phyloP scores from a whole-genome alignment of 2,797 vertebrate species.

The Spheniscus humboldti region DNA sequence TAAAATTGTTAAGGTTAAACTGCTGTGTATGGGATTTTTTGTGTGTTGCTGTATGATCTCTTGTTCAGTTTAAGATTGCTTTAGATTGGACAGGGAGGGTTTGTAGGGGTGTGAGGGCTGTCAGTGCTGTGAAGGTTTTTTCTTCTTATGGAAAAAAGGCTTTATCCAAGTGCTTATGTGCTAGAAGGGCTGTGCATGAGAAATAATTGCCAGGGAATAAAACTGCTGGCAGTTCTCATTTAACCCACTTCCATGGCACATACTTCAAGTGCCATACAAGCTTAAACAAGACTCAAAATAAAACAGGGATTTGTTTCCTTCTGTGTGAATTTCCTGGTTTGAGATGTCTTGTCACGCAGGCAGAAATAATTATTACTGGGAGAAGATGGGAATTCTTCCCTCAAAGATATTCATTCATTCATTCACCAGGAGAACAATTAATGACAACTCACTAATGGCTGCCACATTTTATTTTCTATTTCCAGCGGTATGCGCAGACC shows the following conservation, averaged over 20 bases:
- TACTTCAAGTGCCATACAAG: background rate
- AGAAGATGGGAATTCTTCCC: slow-evolving; percentile 38
- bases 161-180: slow-evolving; percentile 5
- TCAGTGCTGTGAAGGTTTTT: background rate
- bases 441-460: slow-evolving; percentile 1
- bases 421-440: slow-evolving; percentile 57
- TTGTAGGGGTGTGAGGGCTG: background rate
- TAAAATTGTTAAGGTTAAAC: background rate
- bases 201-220: background rate
- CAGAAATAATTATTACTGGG: slow-evolving; percentile 37
- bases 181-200: background rate
- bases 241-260: background rate
- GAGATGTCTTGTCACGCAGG: background rate
- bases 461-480: slow-evolving; percentile 2
- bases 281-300: background rate
- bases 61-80: background rate
- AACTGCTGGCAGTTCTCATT: slow-evolving; percentile 21
- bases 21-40: background rate
- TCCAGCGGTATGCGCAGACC: background rate
- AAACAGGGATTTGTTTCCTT: slow-evolving; percentile 34
- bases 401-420: slow-evolving; percentile 11
- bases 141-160: background rate
- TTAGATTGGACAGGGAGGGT: background rate
- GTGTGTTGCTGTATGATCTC: background rate
- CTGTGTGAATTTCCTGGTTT: background rate